Evolutionary conservation across 2,797 vertebrate genomes (phyloP).

Genomic region (Phrynocephalus forsythii): DNA sequence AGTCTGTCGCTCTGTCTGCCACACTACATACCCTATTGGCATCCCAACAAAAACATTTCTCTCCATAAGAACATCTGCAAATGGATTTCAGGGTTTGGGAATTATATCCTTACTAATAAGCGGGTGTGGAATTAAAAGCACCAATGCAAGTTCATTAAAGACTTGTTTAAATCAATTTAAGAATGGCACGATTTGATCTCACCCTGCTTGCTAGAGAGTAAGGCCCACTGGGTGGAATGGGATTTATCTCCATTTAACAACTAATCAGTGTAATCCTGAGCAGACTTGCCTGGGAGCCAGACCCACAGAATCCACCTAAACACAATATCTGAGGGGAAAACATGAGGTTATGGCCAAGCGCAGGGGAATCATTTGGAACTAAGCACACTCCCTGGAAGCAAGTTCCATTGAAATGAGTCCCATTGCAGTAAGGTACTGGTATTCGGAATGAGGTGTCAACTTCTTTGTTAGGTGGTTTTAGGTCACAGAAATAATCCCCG

Average conservation of each 20-base stretch:
- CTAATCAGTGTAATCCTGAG: background rate
- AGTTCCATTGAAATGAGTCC: background rate
- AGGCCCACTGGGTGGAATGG: background rate
- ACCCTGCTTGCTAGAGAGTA: background rate
- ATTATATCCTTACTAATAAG: background rate
- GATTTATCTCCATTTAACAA: background rate
- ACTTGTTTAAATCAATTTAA: background rate
- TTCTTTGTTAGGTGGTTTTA: background rate
- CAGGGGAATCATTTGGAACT: background rate
- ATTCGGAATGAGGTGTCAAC: background rate
- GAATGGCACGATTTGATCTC: background rate
- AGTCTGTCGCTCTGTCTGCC: too few species aligned
- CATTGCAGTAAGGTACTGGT: too few species aligned
- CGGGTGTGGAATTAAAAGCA: background rate
- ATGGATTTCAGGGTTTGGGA: background rate
- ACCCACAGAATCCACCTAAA: background rate
- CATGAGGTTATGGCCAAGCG: too few species aligned
- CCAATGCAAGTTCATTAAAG: background rate
- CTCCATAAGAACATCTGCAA: background rate
- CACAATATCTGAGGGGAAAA: background rate
- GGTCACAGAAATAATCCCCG: background rate
- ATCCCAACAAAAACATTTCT: too few species aligned
- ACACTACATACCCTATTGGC: too few species aligned
- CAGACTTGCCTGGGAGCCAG: background rate
- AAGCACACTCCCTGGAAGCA: background rate